Base-by-base conservation (phyloP, 2,797 vertebrate species). In the Labeo calbasu region DNA sequence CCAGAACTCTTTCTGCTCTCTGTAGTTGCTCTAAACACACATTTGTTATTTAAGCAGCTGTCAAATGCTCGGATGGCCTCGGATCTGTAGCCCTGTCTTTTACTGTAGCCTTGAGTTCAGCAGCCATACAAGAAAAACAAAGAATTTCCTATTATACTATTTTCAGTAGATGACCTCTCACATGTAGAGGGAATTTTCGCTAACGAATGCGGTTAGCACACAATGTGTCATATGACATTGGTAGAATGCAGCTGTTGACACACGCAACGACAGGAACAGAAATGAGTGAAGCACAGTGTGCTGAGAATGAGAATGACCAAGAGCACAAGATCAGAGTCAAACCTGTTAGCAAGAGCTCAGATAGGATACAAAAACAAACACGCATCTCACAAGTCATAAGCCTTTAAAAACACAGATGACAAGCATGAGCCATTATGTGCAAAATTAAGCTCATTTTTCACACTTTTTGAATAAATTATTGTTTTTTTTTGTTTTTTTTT, bases 221-320 rank as follows among this genome's bases (percentile, higher is more conserved):
- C 21, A 94, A 94, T 93, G 91, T 70, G 87, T 90, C 79, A 89
- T 14, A 70, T 92, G 92, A 94, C 92, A 93, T 88, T 92, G 90
- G 93, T 89, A 88, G 89, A 93, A 91, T 89, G 83, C 88, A 90
- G 88, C 89, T 90, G 90, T 90, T 88, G 90, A 92, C 93, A 92
- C 93, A 92, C 80, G 78, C 85, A 79, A 81, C 55, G 53, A 88
- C 89, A 88, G 89, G 90, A 91, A 91, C 91, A 87, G 92, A 91
- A 85, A 80, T 84, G 87, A 87, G 65, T 2, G 19, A 55, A 55
- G 21, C 19, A 1, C 19, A 10, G 43, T 46, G 8, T 46, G 43
- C 9, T 46, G 43, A 46, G 9, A 46, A 46, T 23, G n/a, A 59
- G 55, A 59, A 23, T 1, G 21, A 23, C 21, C 1, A 11, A 19